These are phyloP conservation scores for Barbus barbus DNA, from an alignment of 2,113 vertebrate genomes.

Conservation along the genomic window DNA sequence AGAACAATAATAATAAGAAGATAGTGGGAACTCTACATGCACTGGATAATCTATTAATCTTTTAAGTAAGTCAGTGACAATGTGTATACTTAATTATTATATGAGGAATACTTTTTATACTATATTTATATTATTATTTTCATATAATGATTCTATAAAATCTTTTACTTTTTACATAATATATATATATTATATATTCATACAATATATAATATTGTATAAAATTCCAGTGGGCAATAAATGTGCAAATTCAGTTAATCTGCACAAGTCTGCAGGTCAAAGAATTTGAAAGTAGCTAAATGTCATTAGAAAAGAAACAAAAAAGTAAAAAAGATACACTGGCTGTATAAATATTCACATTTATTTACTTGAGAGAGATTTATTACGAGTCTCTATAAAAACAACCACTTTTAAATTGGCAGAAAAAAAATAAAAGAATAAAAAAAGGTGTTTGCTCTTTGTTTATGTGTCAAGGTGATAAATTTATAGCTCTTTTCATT, in stretches of 20 bases:
- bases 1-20: background rate
- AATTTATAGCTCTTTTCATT: constrained; percentile 25
- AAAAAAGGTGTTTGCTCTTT: background rate
- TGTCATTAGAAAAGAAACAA: background rate
- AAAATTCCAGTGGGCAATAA: background rate
- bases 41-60: background rate
- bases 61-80: background rate
- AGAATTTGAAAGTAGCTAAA: background rate
- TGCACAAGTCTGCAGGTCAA: background rate
- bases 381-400: background rate
- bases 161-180: background rate
- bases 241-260: background rate
- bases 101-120: background rate
- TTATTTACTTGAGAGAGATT: background rate
- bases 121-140: background rate
- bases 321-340: background rate
- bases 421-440: background rate
- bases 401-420: background rate
- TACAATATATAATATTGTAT: background rate
- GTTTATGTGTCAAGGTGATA: constrained; percentile 8
- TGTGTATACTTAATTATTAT: background rate
- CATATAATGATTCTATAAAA: background rate
- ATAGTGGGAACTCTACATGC: background rate
- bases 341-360: background rate
- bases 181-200: no score